A percentile compares a stretch with the other conserved stretches of the same genome.
phyloP scores from a whole-genome alignment of 2,888 invertebrate species.

The Itoplectis maculator region DNA sequence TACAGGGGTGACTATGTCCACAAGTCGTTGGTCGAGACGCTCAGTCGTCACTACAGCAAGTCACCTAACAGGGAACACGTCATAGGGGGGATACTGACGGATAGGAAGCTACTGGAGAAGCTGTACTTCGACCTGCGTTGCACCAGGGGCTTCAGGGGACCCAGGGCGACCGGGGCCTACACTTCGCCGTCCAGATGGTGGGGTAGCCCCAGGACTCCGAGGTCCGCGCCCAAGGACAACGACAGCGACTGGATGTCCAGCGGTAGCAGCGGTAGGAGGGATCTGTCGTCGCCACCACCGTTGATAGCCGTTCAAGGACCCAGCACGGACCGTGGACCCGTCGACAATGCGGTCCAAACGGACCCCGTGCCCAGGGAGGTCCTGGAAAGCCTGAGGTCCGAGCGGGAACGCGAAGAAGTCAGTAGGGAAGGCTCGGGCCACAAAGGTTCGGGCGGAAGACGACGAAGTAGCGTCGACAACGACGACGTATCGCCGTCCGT shows the following conservation, averaged over 20 bases:
- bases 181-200: conserved; percentile 81
- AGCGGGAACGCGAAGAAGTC: conserved; percentile 85
- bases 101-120: conserved; percentile 90
- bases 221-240: conserved; percentile 69
- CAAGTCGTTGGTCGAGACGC: conserved; percentile 88
- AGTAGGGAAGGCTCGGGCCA: conserved; percentile 78
- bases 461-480: conserved; percentile 92
- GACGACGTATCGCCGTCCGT: conserved; percentile 95
- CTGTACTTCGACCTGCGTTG: conserved; percentile 90
- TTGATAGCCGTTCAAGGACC: conserved; percentile 89
- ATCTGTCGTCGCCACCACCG: conserved; percentile 87
- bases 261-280: conserved; percentile 63
- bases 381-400: conserved; percentile 85
- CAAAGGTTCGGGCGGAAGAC: conserved; percentile 84
- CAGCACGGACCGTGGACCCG: conserved; percentile 85
- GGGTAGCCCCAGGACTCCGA: conserved; percentile 71
- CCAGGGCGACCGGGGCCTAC: conserved; percentile 81
- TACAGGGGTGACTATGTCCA: conserved; percentile 86
- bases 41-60: conserved; percentile 89
- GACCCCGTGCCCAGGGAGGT: conserved; percentile 87
- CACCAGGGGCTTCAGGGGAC: conserved; percentile 87
- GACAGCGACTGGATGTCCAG: conserved; percentile 69
- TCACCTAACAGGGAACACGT: conserved; percentile 89
- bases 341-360: conserved; percentile 88
- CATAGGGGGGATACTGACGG: conserved; percentile 90